Evolutionary conservation across 2,113 vertebrate species (phyloP).

Genomic region (Ceyx melanurus): DNA sequence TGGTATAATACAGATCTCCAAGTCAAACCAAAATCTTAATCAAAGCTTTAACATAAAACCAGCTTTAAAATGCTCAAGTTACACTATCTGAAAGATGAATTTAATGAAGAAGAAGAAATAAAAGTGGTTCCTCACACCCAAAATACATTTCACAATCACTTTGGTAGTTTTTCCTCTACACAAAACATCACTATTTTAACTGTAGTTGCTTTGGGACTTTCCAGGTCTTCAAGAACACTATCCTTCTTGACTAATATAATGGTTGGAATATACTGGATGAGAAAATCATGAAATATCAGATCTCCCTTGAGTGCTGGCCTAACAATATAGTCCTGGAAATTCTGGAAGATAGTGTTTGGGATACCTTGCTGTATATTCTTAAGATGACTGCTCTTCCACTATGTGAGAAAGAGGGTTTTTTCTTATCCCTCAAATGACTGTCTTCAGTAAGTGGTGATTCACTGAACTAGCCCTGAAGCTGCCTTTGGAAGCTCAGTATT

Average conservation of each 20-base stretch:
- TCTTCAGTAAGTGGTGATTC: conserved; percentile 55
- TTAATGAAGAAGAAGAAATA: conserved; percentile 4
- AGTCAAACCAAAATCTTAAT: neutral
- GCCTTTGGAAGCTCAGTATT: conserved; percentile 64
- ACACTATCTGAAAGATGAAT: neutral
- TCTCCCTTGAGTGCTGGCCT: neutral
- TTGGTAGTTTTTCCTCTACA: neutral
- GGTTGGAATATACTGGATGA: neutral
- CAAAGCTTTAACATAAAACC: neutral
- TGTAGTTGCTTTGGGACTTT: neutral
- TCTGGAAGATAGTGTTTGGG: neutral
- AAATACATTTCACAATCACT: neutral
- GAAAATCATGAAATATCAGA: neutral
- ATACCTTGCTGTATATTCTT: neutral
- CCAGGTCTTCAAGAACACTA: neutral
- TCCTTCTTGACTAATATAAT: neutral
- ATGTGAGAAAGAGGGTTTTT: conserved; percentile 8
- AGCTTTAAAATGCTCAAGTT: conserved; percentile 18
- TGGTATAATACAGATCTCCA: neutral
- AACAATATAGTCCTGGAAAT: neutral
- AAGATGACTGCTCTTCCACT: neutral
- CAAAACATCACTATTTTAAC: neutral
- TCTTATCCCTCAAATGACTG: conserved; percentile 39
- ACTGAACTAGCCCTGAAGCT: conserved; percentile 67
- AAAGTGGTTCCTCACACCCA: neutral